These are phyloP conservation scores for Rugalucina vietnamica DNA, from an alignment of 2,888 invertebrate genomes.

Conservation along the genomic window DNA sequence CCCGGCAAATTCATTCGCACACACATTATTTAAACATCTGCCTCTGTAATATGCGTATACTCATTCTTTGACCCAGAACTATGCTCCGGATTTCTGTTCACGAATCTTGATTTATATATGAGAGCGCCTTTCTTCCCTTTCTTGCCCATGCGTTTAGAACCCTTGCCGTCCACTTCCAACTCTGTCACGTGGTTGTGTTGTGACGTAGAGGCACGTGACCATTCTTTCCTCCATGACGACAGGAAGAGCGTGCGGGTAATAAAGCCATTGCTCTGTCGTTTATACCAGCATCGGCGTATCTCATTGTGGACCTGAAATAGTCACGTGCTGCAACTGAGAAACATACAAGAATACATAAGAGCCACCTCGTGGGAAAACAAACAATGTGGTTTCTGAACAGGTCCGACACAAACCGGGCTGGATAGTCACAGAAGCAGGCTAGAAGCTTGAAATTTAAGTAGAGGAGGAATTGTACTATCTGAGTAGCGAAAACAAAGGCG, in stretches of 20 bases:
- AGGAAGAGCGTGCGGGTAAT: slow-evolving; percentile 46
- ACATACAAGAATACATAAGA: too few species aligned
- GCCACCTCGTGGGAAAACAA: too few species aligned
- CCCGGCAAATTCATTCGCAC: too few species aligned
- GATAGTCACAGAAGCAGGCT: too few species aligned
- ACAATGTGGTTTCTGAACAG: too few species aligned
- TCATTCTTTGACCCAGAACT: neutral
- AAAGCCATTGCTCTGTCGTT: slow-evolving; percentile 35
- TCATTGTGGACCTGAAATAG: slow-evolving; percentile 45
- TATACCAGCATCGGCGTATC: slow-evolving; percentile 43
- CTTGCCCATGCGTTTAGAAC: neutral
- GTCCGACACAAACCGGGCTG: too few species aligned
- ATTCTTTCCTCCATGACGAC: slow-evolving; percentile 53
- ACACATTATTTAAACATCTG: neutral
- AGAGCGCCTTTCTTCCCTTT: neutral
- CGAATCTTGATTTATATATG: neutral
- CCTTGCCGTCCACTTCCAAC: neutral
- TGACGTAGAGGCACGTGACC: slow-evolving; percentile 43
- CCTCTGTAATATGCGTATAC: neutral
- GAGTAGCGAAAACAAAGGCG: too few species aligned
- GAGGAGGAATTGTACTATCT: too few species aligned
- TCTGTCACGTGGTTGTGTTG: slow-evolving; percentile 39
- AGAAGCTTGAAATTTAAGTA: too few species aligned
- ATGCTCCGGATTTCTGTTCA: neutral
- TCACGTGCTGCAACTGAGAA: too few species aligned